phyloP scores from a whole-genome alignment of 2,797 vertebrate genomes.

The Tokudaia muenninki region DNA sequence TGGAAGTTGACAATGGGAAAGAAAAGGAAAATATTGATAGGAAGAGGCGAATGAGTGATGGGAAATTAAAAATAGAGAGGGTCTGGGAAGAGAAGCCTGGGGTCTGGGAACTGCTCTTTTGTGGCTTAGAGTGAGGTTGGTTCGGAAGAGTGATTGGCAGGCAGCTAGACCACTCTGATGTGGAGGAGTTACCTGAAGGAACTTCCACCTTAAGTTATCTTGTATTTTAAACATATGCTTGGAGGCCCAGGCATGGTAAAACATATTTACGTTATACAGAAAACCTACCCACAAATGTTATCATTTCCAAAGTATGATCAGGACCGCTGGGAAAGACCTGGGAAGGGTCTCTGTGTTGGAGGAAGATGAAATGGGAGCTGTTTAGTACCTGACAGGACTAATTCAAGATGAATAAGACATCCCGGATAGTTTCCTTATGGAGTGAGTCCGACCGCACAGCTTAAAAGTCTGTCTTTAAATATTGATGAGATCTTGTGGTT shows the following conservation, averaged over 20 bases:
- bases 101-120: neutral
- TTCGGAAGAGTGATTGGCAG: neutral
- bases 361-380: neutral
- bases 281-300: neutral
- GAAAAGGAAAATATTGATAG: neutral
- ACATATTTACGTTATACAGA: neutral
- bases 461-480: constrained; percentile 1
- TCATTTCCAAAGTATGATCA: neutral
- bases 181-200: neutral
- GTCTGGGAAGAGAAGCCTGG: neutral
- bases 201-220: constrained; percentile 6
- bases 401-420: neutral
- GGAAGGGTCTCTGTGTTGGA: neutral
- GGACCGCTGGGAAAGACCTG: neutral
- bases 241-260: neutral
- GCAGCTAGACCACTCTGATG: neutral
- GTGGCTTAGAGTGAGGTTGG: neutral
- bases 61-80: neutral
- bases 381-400: neutral
- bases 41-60: neutral
- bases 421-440: neutral
- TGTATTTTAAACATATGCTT: constrained; percentile 25
- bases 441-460: neutral
- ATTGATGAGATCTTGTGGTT: neutral
- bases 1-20: neutral